Evolutionary conservation across 2,113 vertebrate species (phyloP).

Genomic region (Cisticola juncidis): DNA sequence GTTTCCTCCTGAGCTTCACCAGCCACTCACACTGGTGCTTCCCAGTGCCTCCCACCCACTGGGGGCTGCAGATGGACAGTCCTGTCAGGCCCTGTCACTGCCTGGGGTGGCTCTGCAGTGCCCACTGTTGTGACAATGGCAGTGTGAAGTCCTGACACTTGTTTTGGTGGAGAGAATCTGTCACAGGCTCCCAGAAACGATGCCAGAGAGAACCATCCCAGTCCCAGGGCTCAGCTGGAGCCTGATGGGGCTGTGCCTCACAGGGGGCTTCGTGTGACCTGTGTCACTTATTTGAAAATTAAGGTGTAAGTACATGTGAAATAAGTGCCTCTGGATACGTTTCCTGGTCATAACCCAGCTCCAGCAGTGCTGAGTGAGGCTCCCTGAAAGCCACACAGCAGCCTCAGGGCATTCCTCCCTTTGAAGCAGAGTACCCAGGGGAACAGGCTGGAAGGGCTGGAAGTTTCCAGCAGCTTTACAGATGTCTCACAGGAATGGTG

Average conservation of each 20-base stretch:
- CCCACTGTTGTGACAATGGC: background rate
- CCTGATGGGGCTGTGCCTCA: background rate
- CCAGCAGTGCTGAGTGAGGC: background rate
- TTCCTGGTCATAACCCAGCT: background rate
- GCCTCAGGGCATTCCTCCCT: background rate
- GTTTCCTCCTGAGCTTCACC: background rate
- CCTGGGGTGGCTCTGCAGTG: background rate
- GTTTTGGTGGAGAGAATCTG: background rate
- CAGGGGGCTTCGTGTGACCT: rapidly evolving
- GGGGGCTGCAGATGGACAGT: background rate
- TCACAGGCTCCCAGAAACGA: background rate
- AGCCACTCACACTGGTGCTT: background rate
- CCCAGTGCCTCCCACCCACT: rapidly evolving
- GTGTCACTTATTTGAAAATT: background rate
- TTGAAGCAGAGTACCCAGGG: rapidly evolving
- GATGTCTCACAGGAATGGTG: rapidly evolving
- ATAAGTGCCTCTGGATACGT: background rate
- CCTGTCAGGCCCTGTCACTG: background rate
- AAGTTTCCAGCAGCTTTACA: rapidly evolving
- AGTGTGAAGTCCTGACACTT: rapidly evolving
- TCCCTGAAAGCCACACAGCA: background rate
- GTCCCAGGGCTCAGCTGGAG: background rate
- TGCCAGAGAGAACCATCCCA: background rate
- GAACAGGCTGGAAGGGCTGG: background rate
- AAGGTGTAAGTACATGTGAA: background rate